Conservation (phyloP, 37 sponge, comb jelly and placozoan genomes). For the Crambe crambe region DNA sequence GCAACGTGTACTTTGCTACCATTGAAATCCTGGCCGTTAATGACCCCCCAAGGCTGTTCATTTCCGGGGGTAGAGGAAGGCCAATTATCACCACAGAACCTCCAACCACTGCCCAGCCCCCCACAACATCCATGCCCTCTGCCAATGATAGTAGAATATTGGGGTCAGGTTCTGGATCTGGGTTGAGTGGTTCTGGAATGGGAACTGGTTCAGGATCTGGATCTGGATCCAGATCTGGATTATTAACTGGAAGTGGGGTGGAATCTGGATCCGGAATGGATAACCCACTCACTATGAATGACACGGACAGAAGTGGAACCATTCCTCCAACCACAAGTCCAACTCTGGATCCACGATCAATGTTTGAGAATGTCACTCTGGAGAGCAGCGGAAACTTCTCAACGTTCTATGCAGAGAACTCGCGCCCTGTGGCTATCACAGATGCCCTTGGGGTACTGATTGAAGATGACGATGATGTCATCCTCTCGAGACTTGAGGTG, state of each 20-base stretch:
- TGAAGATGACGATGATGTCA: slow-evolving; percentile 80
- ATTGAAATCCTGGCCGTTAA: slow-evolving; percentile 72
- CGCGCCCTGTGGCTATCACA: slow-evolving; percentile 47
- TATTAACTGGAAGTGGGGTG: slow-evolving; percentile 17
- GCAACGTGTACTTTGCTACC: slow-evolving; percentile 28
- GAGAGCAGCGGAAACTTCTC: slow-evolving; percentile 6
- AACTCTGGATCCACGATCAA: not conserved
- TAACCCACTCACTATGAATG: not conserved
- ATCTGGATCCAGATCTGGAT: slow-evolving; percentile 24
- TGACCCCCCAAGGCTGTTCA: slow-evolving; percentile 69
- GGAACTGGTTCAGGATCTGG: slow-evolving; percentile 26
- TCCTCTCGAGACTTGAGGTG: slow-evolving; percentile 34
- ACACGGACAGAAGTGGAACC: not conserved
- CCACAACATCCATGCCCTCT: slow-evolving; percentile 1
- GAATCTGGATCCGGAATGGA: slow-evolving; percentile 1
- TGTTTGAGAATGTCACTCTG: slow-evolving; percentile 8
- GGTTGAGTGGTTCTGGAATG: slow-evolving; percentile 34
- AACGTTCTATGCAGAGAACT: slow-evolving; percentile 52
- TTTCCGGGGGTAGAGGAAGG: slow-evolving; percentile 11
- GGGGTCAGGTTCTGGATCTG: slow-evolving; percentile 34
- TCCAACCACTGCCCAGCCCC: not conserved
- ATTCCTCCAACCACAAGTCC: not conserved
- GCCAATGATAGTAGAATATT: not conserved
- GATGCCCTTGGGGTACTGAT: slow-evolving; percentile 33
- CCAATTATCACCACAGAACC: not conserved